These are phyloP conservation scores for Steatocranus sp. DNA, from an alignment of 2,797 vertebrate species.

Conservation along the genomic window DNA sequence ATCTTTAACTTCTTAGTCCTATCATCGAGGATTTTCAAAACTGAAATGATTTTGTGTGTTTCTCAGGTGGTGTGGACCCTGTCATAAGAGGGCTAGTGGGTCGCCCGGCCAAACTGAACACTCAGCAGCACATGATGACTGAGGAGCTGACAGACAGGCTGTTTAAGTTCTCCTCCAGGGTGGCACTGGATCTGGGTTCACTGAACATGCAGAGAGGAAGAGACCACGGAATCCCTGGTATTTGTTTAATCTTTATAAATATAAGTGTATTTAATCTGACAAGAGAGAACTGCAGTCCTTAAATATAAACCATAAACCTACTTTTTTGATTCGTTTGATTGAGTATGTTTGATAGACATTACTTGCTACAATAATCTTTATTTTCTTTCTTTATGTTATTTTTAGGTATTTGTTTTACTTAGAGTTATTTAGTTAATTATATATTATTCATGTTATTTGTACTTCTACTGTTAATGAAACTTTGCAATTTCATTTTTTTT, in stretches of 20 bases:
- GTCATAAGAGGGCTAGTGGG: slow-evolving; percentile 69
- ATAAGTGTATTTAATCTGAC: not conserved
- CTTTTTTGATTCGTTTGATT: not conserved
- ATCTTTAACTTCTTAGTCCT: not conserved
- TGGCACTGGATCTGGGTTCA: slow-evolving; percentile 79
- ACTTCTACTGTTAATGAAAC: not conserved
- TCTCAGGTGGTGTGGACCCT: slow-evolving; percentile 73
- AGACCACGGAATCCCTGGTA: slow-evolving; percentile 87
- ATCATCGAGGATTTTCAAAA: not conserved
- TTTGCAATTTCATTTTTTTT: not conserved
- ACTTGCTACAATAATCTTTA: not conserved
- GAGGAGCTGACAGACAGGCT: slow-evolving; percentile 67
- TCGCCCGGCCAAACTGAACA: slow-evolving; percentile 64
- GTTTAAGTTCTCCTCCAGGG: slow-evolving; percentile 48
- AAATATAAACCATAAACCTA: not conserved
- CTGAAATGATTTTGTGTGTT: not conserved
- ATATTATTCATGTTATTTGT: not conserved
- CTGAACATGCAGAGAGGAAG: slow-evolving; percentile 85
- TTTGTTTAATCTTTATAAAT: not conserved
- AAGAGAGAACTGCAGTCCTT: not conserved
- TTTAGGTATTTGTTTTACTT: not conserved
- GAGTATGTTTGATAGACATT: not conserved
- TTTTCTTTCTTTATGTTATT: not conserved
- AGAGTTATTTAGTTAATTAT: not conserved
- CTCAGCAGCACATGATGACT: slow-evolving; percentile 57